Conservation (phyloP, 2,113 vertebrate species). For the Carettochelys insculpta region DNA sequence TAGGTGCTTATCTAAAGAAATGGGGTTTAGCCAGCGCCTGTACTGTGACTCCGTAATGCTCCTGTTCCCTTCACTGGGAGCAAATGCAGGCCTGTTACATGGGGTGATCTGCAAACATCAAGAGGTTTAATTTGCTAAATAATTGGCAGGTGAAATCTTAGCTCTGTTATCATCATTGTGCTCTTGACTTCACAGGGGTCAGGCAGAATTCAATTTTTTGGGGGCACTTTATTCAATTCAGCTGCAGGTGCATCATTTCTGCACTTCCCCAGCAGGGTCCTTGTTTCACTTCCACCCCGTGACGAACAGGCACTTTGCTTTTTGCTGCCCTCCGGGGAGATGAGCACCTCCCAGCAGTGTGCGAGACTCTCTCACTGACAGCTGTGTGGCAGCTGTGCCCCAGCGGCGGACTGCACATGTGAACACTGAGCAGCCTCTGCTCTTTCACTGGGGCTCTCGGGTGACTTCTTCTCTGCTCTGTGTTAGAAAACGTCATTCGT, state of each 20-base stretch:
- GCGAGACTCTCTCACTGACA: not conserved
- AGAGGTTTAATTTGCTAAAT: not conserved
- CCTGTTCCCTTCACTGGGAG: not conserved
- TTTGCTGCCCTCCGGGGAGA: not conserved
- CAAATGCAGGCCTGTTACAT: not conserved
- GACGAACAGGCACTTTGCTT: not conserved
- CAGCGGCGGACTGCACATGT: accelerated
- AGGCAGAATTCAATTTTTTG: too few species aligned
- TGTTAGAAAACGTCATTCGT: slow-evolving; percentile 87
- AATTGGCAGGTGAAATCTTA: not conserved
- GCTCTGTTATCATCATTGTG: not conserved
- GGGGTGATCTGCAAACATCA: not conserved
- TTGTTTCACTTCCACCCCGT: not conserved
- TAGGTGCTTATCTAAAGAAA: too few species aligned
- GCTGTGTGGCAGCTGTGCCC: not conserved
- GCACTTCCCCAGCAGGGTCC: not conserved
- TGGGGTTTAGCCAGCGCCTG: too few species aligned
- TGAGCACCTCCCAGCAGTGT: not conserved
- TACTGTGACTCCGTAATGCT: not conserved
- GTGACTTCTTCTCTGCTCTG: not conserved
- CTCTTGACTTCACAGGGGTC: not conserved
- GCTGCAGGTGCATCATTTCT: not conserved
- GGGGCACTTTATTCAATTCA: not conserved
- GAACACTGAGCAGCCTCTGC: not conserved
- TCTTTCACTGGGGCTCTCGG: not conserved